Evolutionary conservation across 2,113 vertebrate species (phyloP).

Genomic region (Scomber scombrus): DNA sequence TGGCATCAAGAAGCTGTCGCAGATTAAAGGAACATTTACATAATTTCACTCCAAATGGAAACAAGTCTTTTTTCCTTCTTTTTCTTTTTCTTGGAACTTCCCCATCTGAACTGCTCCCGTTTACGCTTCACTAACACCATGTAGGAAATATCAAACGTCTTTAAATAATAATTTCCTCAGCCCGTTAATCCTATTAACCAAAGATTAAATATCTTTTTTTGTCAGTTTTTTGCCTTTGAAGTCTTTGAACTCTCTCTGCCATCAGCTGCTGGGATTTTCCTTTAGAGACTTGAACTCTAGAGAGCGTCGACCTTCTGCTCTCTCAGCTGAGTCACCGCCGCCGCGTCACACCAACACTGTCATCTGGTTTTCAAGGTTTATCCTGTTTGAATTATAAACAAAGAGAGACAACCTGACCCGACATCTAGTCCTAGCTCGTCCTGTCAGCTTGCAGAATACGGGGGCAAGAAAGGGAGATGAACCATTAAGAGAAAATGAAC

Average conservation of each 20-base stretch:
- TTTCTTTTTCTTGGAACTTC: constrained; percentile 33
- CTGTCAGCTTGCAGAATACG: too few relatives aligned
- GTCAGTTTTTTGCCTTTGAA: constrained; percentile 61
- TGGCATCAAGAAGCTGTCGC: constrained; percentile 57
- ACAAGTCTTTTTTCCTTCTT: not conserved
- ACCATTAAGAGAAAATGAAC: too few relatives aligned
- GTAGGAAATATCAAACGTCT: constrained; percentile 37
- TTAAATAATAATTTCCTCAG: constrained; percentile 58
- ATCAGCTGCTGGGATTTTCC: constrained; percentile 31
- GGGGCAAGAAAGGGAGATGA: too few relatives aligned
- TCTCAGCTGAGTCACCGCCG: constrained; percentile 10
- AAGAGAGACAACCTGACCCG: not conserved
- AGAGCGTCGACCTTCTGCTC: constrained; percentile 9
- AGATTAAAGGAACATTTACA: constrained; percentile 67
- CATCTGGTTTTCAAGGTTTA: not conserved
- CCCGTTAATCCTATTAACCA: constrained; percentile 59
- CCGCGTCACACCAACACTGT: not conserved
- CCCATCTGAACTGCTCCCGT: constrained; percentile 22
- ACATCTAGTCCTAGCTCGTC: not conserved
- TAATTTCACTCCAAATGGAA: constrained; percentile 51
- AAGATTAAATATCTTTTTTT: constrained; percentile 60
- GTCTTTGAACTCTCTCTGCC: constrained; percentile 54
- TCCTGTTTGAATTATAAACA: too few relatives aligned
- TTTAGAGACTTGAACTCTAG: constrained; percentile 10
- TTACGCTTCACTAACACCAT: constrained; percentile 23